Conservation (phyloP, 92 coral and sea anemone genomes). For the Anthopleura xanthogrammica region DNA sequence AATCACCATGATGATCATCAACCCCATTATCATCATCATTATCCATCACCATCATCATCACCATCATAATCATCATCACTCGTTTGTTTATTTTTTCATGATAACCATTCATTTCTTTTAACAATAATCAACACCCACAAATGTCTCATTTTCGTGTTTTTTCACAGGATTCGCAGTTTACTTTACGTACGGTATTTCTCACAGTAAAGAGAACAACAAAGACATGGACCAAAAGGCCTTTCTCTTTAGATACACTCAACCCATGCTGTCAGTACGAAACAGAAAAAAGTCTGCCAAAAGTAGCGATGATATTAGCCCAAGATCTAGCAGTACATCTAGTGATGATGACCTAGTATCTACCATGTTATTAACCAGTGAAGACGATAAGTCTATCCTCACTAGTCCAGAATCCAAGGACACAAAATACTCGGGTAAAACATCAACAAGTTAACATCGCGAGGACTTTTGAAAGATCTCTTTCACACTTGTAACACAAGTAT, state of each 20-base stretch:
- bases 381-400: conserved; percentile 25
- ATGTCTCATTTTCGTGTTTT: neutral
- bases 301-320: conserved; percentile 40
- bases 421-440: neutral
- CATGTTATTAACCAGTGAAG: conserved; percentile 52
- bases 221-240: conserved; percentile 47
- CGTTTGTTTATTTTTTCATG: neutral
- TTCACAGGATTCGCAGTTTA: conserved; percentile 73
- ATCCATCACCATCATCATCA: neutral
- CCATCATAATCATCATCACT: neutral
- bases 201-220: conserved; percentile 50
- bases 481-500: no score
- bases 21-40: neutral
- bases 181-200: conserved; percentile 65
- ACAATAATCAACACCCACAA: no score
- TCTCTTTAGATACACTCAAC: conserved; percentile 39
- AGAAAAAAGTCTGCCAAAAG: conserved; percentile 19
- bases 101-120: neutral
- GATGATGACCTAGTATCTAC: conserved; percentile 77
- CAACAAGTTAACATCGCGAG: neutral
- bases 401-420: neutral
- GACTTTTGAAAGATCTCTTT: neutral
- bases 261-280: conserved; percentile 11
- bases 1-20: neutral
- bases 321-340: conserved; percentile 45